phyloP scores from a whole-genome alignment of 2,888 invertebrate species.

The Melieria crassipennis region DNA sequence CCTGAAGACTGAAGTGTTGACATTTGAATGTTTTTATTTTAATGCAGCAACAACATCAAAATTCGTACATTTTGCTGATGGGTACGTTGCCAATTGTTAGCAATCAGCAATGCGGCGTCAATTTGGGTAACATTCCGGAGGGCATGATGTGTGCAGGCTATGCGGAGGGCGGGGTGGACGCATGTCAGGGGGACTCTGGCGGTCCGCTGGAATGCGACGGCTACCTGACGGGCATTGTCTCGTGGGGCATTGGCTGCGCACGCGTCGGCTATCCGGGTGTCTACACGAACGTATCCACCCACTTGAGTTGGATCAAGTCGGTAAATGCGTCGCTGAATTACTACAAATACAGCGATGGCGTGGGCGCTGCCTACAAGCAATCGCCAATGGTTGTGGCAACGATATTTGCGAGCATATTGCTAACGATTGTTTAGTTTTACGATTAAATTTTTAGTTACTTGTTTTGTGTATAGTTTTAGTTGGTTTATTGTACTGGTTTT shows the following conservation, averaged over 20 bases:
- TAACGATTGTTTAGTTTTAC: too few relatives aligned
- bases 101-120: background rate
- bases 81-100: constrained; percentile 46
- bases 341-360: too few relatives aligned
- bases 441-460: too few relatives aligned
- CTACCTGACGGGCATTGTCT: constrained; percentile 52
- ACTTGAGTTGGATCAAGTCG: constrained; percentile 47
- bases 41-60: constrained; percentile 23
- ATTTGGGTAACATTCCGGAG: constrained; percentile 29
- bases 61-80: constrained; percentile 37
- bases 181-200: constrained; percentile 61
- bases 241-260: constrained; percentile 55
- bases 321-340: too few relatives aligned
- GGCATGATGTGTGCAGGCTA: constrained; percentile 55
- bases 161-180: constrained; percentile 49
- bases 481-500: too few relatives aligned
- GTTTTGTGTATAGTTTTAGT: too few relatives aligned
- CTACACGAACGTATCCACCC: constrained; percentile 56
- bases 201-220: constrained; percentile 53
- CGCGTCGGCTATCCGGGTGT: constrained; percentile 51
- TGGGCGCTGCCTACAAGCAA: too few relatives aligned
- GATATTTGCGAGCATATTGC: too few relatives aligned
- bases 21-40: background rate
- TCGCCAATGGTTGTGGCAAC: too few relatives aligned
- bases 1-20: too few relatives aligned